A percentile compares a stretch with the other conserved stretches of the same genome.
Conservation (phyloP, 2,113 vertebrate species). For the Actinemys pallida region DNA sequence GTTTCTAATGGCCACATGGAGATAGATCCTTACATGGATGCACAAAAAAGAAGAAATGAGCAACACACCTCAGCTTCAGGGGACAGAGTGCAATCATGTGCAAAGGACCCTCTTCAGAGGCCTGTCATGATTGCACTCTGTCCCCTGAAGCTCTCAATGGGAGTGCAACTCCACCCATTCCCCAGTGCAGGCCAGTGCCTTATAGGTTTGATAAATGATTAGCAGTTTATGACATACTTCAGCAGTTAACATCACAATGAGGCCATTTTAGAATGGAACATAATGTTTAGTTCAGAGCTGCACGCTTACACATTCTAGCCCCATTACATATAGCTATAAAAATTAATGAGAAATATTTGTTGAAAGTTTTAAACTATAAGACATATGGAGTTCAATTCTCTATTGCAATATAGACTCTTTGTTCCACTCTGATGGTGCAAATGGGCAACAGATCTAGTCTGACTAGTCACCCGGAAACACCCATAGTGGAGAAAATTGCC, state of each 20-base stretch:
- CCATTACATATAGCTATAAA: neutral
- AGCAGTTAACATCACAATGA: neutral
- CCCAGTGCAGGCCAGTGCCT: neutral
- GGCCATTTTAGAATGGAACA: neutral
- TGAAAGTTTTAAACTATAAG: neutral
- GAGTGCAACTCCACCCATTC: neutral
- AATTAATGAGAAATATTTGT: neutral
- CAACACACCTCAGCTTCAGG: neutral
- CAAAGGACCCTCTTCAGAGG: neutral
- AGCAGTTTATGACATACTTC: neutral
- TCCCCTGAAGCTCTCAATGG: accelerated
- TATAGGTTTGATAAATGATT: neutral
- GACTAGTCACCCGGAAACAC: neutral
- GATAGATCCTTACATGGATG: neutral
- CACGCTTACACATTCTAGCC: neutral
- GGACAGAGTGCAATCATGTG: too few relatives aligned
- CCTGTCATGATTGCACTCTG: neutral
- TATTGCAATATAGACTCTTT: neutral
- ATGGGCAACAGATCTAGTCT: neutral
- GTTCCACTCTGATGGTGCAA: neutral
- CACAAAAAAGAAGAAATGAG: accelerated
- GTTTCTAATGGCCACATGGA: neutral
- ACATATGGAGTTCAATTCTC: neutral
- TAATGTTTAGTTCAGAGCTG: neutral
- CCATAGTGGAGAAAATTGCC: neutral